Percentiles rank a stretch among this genome's conserved stretches.
Conservation (phyloP, 2,888 invertebrate genomes). For the Drosophila hamatofila region DNA sequence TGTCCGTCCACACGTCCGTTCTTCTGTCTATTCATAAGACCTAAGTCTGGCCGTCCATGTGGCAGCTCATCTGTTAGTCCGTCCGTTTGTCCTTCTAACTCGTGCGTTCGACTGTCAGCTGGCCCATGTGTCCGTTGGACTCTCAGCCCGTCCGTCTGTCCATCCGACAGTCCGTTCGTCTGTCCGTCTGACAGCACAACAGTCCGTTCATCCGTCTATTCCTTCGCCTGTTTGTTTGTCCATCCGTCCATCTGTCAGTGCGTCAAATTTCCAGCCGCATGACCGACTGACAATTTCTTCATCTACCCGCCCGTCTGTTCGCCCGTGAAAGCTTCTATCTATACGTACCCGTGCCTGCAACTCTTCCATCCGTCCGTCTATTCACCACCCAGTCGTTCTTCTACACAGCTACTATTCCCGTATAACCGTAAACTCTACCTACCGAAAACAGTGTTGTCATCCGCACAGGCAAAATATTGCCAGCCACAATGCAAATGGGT, state of each 20-base stretch:
- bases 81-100: not conserved
- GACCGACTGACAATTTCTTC: not conserved
- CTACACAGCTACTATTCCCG: too few relatives aligned
- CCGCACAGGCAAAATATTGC: constrained; percentile 86
- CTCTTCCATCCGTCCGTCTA: not conserved
- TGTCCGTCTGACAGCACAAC: not conserved
- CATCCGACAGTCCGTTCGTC: not conserved
- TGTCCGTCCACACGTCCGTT: not conserved
- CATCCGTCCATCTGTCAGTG: not conserved
- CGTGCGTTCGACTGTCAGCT: too few relatives aligned
- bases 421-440: constrained; percentile 9
- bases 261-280: too few relatives aligned
- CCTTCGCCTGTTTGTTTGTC: too few relatives aligned
- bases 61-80: not conserved
- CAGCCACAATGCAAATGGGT: constrained; percentile 86
- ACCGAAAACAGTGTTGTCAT: constrained; percentile 87
- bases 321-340: too few relatives aligned
- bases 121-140: too few relatives aligned
- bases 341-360: too few relatives aligned
- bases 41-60: not conserved
- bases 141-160: not conserved
- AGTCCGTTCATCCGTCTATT: not conserved
- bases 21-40: too few relatives aligned
- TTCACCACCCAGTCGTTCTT: too few relatives aligned
- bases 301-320: not conserved